phyloP scores from a whole-genome alignment of 2,888 invertebrate species.

The Drosophila subsilvestris region DNA sequence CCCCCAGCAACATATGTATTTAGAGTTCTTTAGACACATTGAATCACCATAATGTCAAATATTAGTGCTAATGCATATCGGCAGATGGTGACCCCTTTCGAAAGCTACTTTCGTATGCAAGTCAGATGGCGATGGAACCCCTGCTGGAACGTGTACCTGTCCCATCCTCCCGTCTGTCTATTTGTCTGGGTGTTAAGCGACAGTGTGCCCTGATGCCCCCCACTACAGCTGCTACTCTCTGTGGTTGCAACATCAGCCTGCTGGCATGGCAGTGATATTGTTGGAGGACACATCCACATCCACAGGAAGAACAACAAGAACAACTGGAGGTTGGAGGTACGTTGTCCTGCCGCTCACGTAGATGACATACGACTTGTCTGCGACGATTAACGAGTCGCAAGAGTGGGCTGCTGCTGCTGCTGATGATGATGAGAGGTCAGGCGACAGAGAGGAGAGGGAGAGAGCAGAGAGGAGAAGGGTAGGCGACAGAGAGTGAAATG shows the following conservation, averaged over 20 bases:
- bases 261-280: conserved; percentile 10
- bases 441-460: neutral
- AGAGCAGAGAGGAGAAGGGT: neutral
- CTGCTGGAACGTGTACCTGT: conserved; percentile 37
- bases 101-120: conserved; percentile 48
- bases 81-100: conserved; percentile 27
- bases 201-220: conserved; percentile 19
- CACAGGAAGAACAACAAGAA: conserved; percentile 35
- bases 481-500: conserved; percentile 17
- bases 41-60: conserved; percentile 28
- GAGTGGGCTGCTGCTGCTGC: neutral
- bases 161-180: conserved; percentile 22
- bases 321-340: conserved; percentile 32
- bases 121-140: conserved; percentile 38
- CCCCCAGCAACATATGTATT: too few relatives aligned
- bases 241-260: conserved; percentile 9
- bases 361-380: conserved; percentile 64
- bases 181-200: conserved; percentile 44
- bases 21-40: neutral
- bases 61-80: conserved; percentile 1
- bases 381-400: conserved; percentile 57
- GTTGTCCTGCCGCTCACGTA: conserved; percentile 47
- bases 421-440: conserved; percentile 4
- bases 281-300: conserved; percentile 29
- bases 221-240: conserved; percentile 2